Conservation (phyloP, 2,797 vertebrate genomes). For the Graptemys geographica region DNA sequence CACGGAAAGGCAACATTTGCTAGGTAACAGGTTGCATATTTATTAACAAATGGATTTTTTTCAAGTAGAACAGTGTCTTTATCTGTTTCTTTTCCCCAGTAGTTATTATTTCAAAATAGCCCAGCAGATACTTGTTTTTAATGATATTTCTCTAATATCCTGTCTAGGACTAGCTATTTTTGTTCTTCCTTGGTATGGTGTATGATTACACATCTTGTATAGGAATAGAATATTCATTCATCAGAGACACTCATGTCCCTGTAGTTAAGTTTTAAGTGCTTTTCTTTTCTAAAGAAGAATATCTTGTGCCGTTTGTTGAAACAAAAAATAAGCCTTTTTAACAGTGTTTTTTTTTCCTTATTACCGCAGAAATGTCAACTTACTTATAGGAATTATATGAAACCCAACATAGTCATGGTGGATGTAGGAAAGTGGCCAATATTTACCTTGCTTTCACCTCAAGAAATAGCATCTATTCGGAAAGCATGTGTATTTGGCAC, state of each 20-base stretch:
- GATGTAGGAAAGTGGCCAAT: slow-evolving; percentile 97
- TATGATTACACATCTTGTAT: not conserved
- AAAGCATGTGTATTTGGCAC: slow-evolving; percentile 94
- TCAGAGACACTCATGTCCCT: not conserved
- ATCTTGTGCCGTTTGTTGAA: not conserved
- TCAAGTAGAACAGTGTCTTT: not conserved
- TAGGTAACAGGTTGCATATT: not conserved
- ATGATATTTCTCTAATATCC: not conserved
- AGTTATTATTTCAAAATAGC: not conserved
- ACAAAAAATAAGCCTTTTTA: not conserved
- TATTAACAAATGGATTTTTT: not conserved
- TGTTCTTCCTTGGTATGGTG: not conserved
- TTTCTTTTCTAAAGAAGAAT: not conserved
- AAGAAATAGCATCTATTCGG: slow-evolving; percentile 88
- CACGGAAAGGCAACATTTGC: not conserved
- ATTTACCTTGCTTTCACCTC: slow-evolving; percentile 91
- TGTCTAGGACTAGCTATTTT: not conserved
- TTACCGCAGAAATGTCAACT: slow-evolving; percentile 50
- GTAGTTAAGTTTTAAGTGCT: accelerated
- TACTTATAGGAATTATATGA: slow-evolving; percentile 51
- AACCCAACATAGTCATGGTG: slow-evolving; percentile 86
- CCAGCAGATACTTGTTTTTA: not conserved
- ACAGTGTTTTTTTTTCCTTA: not conserved
- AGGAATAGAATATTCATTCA: not conserved
- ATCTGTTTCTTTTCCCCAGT: not conserved